These are phyloP conservation scores for Orussus abietinus DNA, from an alignment of 1,140 invertebrate genomes.

Conservation along the genomic window DNA sequence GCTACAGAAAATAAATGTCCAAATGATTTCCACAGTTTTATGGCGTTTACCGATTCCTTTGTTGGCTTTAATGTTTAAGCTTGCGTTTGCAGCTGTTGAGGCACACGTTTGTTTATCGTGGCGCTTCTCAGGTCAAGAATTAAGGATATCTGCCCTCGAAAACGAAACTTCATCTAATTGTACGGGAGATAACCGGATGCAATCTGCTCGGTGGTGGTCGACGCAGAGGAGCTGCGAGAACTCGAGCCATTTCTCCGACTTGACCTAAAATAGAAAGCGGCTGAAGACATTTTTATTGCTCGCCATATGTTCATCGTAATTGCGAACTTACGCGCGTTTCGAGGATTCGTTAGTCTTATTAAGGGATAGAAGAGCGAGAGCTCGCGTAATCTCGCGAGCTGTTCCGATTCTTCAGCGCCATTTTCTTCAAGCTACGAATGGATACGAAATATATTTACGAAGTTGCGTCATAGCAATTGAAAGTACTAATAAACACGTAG, in stretches of 20 bases:
- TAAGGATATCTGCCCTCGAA: neutral
- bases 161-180: neutral
- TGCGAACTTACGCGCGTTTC: constrained; percentile 21
- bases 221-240: neutral
- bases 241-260: constrained; percentile 3
- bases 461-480: neutral
- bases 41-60: neutral
- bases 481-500: too few relatives aligned
- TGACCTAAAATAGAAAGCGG: constrained; percentile 7
- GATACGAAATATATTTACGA: too few relatives aligned
- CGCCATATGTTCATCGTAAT: too few relatives aligned
- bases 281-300: too few relatives aligned
- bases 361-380: constrained; percentile 23
- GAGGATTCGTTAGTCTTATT: constrained; percentile 17
- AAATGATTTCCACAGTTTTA: neutral
- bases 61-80: neutral
- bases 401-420: constrained; percentile 12
- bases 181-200: constrained; percentile 13
- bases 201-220: constrained; percentile 13
- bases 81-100: neutral
- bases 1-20: constrained; percentile 2
- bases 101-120: neutral
- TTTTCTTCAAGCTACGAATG: constrained; percentile 1
- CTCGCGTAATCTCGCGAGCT: constrained; percentile 14
- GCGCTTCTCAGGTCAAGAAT: neutral